phyloP scores from a whole-genome alignment of 1,140 invertebrate species.

The Panulirus ornatus region DNA sequence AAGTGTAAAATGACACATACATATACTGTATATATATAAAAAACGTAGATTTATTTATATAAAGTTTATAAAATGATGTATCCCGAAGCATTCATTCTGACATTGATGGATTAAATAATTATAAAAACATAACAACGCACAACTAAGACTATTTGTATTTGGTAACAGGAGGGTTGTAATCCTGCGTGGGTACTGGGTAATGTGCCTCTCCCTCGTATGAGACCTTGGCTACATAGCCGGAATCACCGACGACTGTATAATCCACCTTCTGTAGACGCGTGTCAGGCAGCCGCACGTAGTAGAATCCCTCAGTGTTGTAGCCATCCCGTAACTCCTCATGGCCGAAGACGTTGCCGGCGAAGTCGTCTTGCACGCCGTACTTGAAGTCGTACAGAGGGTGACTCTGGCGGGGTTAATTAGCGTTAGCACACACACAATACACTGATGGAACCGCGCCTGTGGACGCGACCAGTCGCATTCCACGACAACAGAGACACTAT shows the following conservation, averaged over 20 bases:
- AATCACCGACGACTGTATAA: constrained; percentile 85
- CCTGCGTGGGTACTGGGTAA: too few relatives aligned
- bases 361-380: constrained; percentile 81
- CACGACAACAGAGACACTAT: not conserved
- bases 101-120: too few relatives aligned
- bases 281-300: constrained; percentile 7
- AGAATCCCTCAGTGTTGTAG: constrained; percentile 8
- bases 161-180: too few relatives aligned
- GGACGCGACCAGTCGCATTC: not conserved
- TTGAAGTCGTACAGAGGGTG: constrained; percentile 5
- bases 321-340: not conserved
- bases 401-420: not conserved
- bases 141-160: too few relatives aligned
- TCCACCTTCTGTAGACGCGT: constrained; percentile 80
- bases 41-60: too few relatives aligned
- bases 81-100: too few relatives aligned
- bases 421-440: not conserved
- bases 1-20: too few relatives aligned
- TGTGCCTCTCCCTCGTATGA: constrained; percentile 69
- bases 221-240: constrained; percentile 76
- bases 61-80: too few relatives aligned
- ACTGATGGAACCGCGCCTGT: not conserved
- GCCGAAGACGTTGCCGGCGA: constrained; percentile 8
- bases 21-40: too few relatives aligned
- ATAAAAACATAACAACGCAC: too few relatives aligned